Base-by-base conservation (phyloP, 2,113 vertebrate genomes). In the Serranochromis macrocephalus region DNA sequence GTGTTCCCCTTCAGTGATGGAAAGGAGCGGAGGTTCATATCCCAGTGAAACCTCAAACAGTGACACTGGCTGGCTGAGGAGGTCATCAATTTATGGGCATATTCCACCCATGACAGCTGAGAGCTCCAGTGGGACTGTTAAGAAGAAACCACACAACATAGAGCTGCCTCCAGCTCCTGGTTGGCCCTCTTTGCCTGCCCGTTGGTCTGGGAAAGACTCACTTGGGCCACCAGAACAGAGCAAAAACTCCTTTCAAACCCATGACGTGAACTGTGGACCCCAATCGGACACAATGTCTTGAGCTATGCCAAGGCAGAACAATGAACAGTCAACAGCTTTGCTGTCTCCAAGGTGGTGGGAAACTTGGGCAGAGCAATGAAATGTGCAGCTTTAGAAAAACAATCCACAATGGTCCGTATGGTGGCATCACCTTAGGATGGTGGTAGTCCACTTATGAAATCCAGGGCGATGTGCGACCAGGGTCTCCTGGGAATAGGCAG, bases 281-380 rank as follows among this genome's bases (percentile, higher is more conserved):
- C 3, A 0, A 31, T 61, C 2, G 5, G 57, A 61, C 0, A 61
- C 57, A 61, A 61, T 61, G 14, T 61, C 8, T 61, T 61, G 26
- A 61, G 57, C 7, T 61, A 61, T 61, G 26, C 57, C 26, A 61
- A 31, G 26, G 5, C 29, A 31, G 14, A 61, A 61, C 26, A 61
- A 58, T 58, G 57, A 61, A 31, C 26, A 61, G 57, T 61, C 29
- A 61, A 61, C 29, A 61, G 57, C 29, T 61, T 61, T 10, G 29
- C 16, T 17, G 29, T 61, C 16, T 61, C 57, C 29, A 61, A 33
- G 57, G 29, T 6, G 57, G 5, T 33, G 57, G 29, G 8, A 17
- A 61, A 61, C 57, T 4, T 61, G 29, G 57, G 29, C 26, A 61
- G 29, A 33, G 57, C 16, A 33, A 61, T 61, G 29, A 61, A 33